Conservation (phyloP, 2,888 invertebrate genomes). For the Spodoptera littoralis region DNA sequence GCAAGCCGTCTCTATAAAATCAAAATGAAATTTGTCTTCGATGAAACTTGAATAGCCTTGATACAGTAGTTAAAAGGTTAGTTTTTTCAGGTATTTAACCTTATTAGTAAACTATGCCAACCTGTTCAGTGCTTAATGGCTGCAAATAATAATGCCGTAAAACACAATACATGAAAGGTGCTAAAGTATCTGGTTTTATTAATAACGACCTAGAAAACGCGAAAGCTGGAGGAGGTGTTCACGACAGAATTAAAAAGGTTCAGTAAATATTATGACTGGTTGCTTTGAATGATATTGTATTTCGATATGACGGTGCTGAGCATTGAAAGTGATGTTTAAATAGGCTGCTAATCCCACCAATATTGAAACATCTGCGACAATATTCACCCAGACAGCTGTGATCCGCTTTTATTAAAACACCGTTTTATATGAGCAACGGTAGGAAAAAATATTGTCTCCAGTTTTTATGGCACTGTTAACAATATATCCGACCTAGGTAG, state of each 20-base stretch:
- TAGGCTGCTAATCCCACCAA: constrained; percentile 87
- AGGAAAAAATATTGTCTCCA: constrained; percentile 72
- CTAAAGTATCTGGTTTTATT: background rate
- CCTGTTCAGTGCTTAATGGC: too few species aligned
- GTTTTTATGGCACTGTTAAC: constrained; percentile 63
- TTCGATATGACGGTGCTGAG: constrained; percentile 80
- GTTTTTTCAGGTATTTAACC: too few species aligned
- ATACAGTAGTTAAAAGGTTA: too few species aligned
- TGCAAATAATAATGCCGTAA: too few species aligned
- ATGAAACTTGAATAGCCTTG: too few species aligned
- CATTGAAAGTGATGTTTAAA: constrained; percentile 86
- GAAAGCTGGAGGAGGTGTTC: constrained; percentile 50
- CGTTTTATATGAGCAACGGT: constrained; percentile 75
- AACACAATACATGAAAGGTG: background rate
- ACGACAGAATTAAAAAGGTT: constrained; percentile 80
- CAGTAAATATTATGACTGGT: constrained; percentile 82
- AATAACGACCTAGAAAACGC: constrained; percentile 10
- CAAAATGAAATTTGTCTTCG: too few species aligned
- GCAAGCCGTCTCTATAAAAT: too few species aligned
- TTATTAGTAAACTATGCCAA: too few species aligned
- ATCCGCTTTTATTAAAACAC: constrained; percentile 88
- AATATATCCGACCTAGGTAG: constrained; percentile 55
- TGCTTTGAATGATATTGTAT: constrained; percentile 84
- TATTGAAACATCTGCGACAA: constrained; percentile 89
- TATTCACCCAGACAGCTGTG: constrained; percentile 82